A percentile compares a stretch with the other conserved stretches of the same genome.
These are phyloP conservation scores for Zaprionus bogoriensis DNA, from an alignment of 2,888 invertebrate genomes.

Conservation along the genomic window DNA sequence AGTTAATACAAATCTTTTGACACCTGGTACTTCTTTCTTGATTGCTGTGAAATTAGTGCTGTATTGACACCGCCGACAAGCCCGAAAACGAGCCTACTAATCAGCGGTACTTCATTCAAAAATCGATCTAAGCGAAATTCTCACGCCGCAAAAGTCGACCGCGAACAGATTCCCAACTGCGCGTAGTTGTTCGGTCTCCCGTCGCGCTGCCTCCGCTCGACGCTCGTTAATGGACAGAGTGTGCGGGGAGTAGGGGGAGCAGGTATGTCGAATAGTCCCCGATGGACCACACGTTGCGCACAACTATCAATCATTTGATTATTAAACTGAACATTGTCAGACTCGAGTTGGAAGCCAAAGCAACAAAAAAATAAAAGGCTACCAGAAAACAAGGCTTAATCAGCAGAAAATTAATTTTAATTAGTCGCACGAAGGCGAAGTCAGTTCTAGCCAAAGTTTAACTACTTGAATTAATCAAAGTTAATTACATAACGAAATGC, in stretches of 20 bases:
- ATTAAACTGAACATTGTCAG: slow-evolving; percentile 20
- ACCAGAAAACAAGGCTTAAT: slow-evolving; percentile 37
- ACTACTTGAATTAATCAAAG: slow-evolving; percentile 31
- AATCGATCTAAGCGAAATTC: slow-evolving; percentile 31
- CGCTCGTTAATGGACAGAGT: neutral
- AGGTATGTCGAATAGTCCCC: neutral
- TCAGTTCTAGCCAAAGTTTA: neutral
- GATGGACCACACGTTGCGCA: slow-evolving; percentile 46
- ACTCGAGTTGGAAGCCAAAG: slow-evolving; percentile 10
- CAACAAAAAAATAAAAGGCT: slow-evolving; percentile 32
- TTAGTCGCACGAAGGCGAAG: slow-evolving; percentile 13
- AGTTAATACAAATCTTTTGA: neutral
- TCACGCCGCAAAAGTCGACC: slow-evolving; percentile 25
- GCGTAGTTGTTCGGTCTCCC: slow-evolving; percentile 39
- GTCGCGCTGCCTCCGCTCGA: slow-evolving; percentile 42
- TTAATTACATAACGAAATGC: slow-evolving; percentile 27
- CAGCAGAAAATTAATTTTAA: slow-evolving; percentile 46
- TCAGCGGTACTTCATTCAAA: slow-evolving; percentile 56
- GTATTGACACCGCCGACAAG: slow-evolving; percentile 19
- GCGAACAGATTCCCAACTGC: slow-evolving; percentile 27
- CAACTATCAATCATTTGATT: slow-evolving; percentile 54
- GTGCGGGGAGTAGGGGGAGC: neutral
- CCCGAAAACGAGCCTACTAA: slow-evolving; percentile 30
- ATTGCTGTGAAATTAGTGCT: slow-evolving; percentile 5
- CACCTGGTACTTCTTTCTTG: slow-evolving; percentile 1